Percentiles rank a stretch among this genome's conserved stretches.
Evolutionary conservation across 2,888 invertebrate species (phyloP).

Genomic region (Pyrgus malvae): DNA sequence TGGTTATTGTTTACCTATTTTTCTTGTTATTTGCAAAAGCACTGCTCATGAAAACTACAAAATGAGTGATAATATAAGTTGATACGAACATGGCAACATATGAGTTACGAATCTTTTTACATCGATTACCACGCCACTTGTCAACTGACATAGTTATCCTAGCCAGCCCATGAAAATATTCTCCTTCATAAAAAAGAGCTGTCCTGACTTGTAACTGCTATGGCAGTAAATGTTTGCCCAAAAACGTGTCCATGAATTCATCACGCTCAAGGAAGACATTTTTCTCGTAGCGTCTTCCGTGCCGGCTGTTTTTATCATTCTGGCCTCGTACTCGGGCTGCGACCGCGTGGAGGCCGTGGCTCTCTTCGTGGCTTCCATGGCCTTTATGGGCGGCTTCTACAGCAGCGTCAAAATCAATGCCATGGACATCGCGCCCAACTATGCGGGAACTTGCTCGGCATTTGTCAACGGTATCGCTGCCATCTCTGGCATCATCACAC

Average conservation of each 20-base stretch:
- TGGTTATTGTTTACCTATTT: too few relatives aligned
- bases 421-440: slow-evolving; percentile 84
- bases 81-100: too few relatives aligned
- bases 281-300: slow-evolving; percentile 80
- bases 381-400: slow-evolving; percentile 86
- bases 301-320: slow-evolving; percentile 83
- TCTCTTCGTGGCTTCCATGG: slow-evolving; percentile 83
- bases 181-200: too few relatives aligned
- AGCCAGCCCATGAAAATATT: too few relatives aligned
- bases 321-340: slow-evolving; percentile 84
- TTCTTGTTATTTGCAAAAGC: too few relatives aligned
- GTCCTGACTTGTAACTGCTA: too few relatives aligned
- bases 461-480: slow-evolving; percentile 84
- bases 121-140: too few relatives aligned
- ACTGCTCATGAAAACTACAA: too few relatives aligned
- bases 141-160: too few relatives aligned
- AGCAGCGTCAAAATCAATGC: slow-evolving; percentile 86
- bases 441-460: slow-evolving; percentile 84
- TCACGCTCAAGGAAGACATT: slow-evolving; percentile 42
- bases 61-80: too few relatives aligned
- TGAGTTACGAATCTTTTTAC: too few relatives aligned
- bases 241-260: slow-evolving; percentile 38
- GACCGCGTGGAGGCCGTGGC: slow-evolving; percentile 71
- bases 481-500: slow-evolving; percentile 83
- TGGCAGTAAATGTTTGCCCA: too few relatives aligned